Evolutionary conservation across 2,888 invertebrate genomes (phyloP).

Genomic region (Lacanobia oleracea): DNA sequence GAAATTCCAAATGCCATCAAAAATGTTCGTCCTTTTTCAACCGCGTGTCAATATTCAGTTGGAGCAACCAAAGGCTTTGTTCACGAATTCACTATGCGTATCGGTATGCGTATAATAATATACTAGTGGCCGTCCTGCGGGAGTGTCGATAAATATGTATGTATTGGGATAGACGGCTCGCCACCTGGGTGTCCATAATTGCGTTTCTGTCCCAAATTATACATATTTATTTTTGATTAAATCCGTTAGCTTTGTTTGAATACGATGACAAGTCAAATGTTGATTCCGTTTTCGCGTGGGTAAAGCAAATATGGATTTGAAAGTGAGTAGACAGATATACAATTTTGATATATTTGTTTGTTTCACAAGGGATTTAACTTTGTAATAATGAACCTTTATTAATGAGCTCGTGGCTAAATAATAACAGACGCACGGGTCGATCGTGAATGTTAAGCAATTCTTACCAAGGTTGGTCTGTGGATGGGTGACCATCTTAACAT

Average conservation of each 20-base stretch:
- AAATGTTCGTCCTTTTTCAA: constrained; percentile 52
- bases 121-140: constrained; percentile 68
- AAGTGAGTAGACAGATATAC: background rate
- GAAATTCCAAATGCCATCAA: constrained; percentile 51
- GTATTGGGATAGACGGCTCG: constrained; percentile 71
- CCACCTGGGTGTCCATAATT: constrained; percentile 81
- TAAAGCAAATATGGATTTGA: constrained; percentile 10
- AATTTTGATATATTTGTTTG: constrained; percentile 8
- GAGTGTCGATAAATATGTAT: constrained; percentile 81
- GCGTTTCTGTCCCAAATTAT: constrained; percentile 75
- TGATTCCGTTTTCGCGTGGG: constrained; percentile 3
- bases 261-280: constrained; percentile 25
- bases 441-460: too few relatives aligned
- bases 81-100: constrained; percentile 69
- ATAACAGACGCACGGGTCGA: too few relatives aligned
- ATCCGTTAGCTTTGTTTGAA: constrained; percentile 50
- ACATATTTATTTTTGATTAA: constrained; percentile 71
- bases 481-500: too few relatives aligned
- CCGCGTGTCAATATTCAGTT: constrained; percentile 67
- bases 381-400: background rate
- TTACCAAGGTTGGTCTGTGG: too few relatives aligned
- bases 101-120: constrained; percentile 71
- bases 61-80: constrained; percentile 71
- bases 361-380: background rate
- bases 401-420: too few relatives aligned